Evolutionary conservation across 1,140 invertebrate genomes (phyloP).

Genomic region (Eumaeus atala): DNA sequence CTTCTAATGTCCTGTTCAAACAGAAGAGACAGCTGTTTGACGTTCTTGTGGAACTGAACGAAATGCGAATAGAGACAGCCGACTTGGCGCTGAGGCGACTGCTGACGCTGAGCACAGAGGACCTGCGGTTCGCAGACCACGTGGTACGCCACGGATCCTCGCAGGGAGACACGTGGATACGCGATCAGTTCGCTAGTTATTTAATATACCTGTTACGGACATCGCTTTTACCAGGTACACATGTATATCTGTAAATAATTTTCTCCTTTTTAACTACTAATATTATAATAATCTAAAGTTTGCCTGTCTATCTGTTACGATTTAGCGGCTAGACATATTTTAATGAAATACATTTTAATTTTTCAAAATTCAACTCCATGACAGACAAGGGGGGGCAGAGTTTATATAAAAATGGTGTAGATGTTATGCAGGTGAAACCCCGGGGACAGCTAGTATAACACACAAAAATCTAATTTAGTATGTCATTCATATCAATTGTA

Average conservation of each 20-base stretch:
- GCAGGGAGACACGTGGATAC: conserved; percentile 91
- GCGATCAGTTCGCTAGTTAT: conserved; percentile 95
- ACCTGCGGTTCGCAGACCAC: conserved; percentile 96
- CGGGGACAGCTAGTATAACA: no score
- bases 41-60: conserved; percentile 93
- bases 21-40: conserved; percentile 95
- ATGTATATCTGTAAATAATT: no score
- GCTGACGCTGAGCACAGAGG: conserved; percentile 93
- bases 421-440: no score
- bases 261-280: not conserved
- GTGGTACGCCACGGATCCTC: conserved; percentile 90
- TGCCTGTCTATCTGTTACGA: no score
- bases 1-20: conserved; percentile 97
- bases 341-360: not conserved
- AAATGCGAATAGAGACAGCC: conserved; percentile 89
- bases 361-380: no score
- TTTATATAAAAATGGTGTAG: no score
- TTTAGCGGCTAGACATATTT: not conserved
- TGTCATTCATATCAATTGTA: no score
- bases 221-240: conserved; percentile 82
- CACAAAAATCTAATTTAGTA: no score
- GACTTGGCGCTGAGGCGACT: conserved; percentile 89
- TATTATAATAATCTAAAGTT: not conserved
- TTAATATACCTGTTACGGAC: conserved; percentile 90
- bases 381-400: no score